Evolutionary conservation across 2,113 vertebrate genomes (phyloP), one percentile per base, ranked within the genome.

Genomic region (Rana temporaria): DNA sequence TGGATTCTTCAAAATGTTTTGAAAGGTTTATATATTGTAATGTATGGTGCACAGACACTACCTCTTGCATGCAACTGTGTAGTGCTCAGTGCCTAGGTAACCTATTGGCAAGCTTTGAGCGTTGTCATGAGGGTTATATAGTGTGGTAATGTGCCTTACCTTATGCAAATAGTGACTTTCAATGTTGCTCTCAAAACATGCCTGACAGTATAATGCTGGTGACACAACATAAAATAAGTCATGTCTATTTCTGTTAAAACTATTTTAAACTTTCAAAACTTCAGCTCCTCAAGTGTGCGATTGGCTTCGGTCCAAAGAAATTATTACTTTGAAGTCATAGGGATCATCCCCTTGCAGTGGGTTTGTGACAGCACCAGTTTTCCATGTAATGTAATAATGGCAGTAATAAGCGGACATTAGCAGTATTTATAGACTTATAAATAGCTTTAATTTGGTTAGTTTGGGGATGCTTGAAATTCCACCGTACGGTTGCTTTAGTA

Each of bases 401-500:
- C 22, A 22, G 52, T 18, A 72, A 72, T 72, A 72, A 30, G 52
- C 24, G 11, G 69, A 48, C 24, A 72, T 72, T 72, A 56, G 69
- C 56, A 16, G 52, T 56, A 57, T 32, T 72, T 26, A 57, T 57
- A 32, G 52, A 57, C 69, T n/a, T 57, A 72, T 72, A 56, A 72
- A 56, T 72, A 72, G 53, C 17, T 56, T 18, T 56, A 32, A 56
- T 56, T 30, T 15, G 42, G 52, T 26, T 30, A 5, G 16, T 18
- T 3, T 30, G 11, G 20, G 5, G 1, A 59, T 59, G 15, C 8
- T 59, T 1, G 1, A 19, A 30, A 30, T 72, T 56, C 69, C 69
- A 56, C 15, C 20, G 55, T 55, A 9, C 18, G 18, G n/a, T 52
- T 15, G 14, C 38, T 55, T 71, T 53, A 55, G 48, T 53, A 53